Conservation (phyloP, 2,888 invertebrate genomes). For the Agrilus cyanescens region DNA sequence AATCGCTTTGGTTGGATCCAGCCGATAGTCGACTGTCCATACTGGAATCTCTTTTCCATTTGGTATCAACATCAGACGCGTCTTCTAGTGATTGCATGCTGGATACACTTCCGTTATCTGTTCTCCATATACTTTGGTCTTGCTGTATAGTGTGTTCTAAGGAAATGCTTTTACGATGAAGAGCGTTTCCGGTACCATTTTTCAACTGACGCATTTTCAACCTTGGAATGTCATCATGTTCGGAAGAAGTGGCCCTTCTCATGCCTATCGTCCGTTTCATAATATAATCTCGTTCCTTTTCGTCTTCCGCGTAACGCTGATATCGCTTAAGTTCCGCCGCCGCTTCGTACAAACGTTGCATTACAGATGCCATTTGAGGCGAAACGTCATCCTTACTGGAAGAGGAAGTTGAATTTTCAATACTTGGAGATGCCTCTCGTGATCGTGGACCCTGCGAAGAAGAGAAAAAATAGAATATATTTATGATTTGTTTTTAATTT, state of each 20-base stretch:
- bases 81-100: conserved; percentile 60
- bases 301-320: conserved; percentile 41
- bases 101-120: conserved; percentile 72
- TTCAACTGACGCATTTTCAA: conserved; percentile 18
- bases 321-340: conserved; percentile 50
- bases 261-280: conserved; percentile 31
- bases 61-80: conserved; percentile 41
- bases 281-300: conserved; percentile 39
- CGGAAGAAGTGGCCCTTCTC: conserved; percentile 47
- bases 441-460: conserved; percentile 25
- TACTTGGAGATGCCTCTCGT: conserved; percentile 58
- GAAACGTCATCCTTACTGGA: conserved; percentile 31
- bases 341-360: conserved; percentile 55
- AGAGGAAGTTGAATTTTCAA: conserved; percentile 41
- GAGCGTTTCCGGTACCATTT: conserved; percentile 32
- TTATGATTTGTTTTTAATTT: conserved; percentile 9
- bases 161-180: conserved; percentile 59
- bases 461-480: not conserved
- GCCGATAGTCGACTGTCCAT: conserved; percentile 74
- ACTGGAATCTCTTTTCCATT: conserved; percentile 58
- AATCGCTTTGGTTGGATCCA: conserved; percentile 77
- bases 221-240: conserved; percentile 44
- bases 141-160: conserved; percentile 52
- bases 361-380: conserved; percentile 34
- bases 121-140: conserved; percentile 67